A percentile compares a stretch with the other conserved stretches of the same genome.
Evolutionary conservation across 2,113 vertebrate species (phyloP).

Genomic region (Lampris incognitus): DNA sequence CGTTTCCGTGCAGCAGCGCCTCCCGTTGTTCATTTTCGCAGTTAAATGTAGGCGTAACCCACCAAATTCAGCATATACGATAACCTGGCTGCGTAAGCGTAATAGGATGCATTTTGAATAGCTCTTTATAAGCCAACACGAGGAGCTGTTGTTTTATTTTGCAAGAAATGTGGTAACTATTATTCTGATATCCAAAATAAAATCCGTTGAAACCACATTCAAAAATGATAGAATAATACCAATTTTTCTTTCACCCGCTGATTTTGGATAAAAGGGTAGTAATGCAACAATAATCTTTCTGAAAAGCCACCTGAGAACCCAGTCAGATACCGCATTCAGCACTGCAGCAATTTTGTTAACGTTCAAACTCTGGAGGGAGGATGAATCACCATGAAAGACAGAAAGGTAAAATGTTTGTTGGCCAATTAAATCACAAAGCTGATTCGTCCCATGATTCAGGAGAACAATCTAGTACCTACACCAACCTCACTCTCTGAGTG

Average conservation of each 20-base stretch:
- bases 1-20: too few relatives aligned
- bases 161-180: too few relatives aligned
- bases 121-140: too few relatives aligned
- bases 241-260: neutral
- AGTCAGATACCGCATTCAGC: neutral
- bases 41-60: too few relatives aligned
- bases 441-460: conserved; percentile 2
- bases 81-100: too few relatives aligned
- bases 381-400: neutral
- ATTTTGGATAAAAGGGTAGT: neutral
- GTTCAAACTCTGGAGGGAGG: neutral
- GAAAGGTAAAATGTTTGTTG: neutral
- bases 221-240: too few relatives aligned
- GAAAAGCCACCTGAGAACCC: neutral
- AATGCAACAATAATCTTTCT: neutral
- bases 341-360: neutral
- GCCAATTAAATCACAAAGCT: neutral
- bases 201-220: too few relatives aligned
- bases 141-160: too few relatives aligned
- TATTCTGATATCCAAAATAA: too few relatives aligned
- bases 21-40: too few relatives aligned
- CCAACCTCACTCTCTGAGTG: neutral
- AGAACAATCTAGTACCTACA: neutral
- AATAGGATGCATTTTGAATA: too few relatives aligned
- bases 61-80: too few relatives aligned